These are phyloP conservation scores for Cinclus mexicanus DNA, from an alignment of 2,113 vertebrate species.

Conservation along the genomic window DNA sequence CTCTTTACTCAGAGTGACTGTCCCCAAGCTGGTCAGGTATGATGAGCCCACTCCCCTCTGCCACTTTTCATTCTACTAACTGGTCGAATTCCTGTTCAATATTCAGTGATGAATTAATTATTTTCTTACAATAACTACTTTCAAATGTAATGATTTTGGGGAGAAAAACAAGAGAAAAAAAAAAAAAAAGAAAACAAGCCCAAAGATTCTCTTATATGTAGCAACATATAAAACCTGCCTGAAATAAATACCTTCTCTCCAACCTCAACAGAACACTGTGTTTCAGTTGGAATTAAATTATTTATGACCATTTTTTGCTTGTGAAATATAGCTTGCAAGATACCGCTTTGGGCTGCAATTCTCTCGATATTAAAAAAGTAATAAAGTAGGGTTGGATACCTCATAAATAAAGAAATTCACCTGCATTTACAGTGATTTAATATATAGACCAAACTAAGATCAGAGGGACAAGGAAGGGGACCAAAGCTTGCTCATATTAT, in stretches of 20 bases:
- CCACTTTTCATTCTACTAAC: not conserved
- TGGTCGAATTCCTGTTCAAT: not conserved
- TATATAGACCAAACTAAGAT: not conserved
- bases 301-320: not conserved
- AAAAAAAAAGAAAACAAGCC: too few species aligned
- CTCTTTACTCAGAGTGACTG: not conserved
- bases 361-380: not conserved
- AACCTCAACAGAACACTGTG: not conserved
- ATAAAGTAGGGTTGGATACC: not conserved
- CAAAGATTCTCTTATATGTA: not conserved
- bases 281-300: constrained; percentile 23
- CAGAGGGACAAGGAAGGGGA: not conserved
- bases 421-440: not conserved
- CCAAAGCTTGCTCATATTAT: not conserved
- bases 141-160: not conserved
- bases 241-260: not conserved
- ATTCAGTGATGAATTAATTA: not conserved
- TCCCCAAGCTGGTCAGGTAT: not conserved
- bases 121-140: not conserved
- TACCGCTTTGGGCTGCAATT: not conserved
- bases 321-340: not conserved
- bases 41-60: not conserved
- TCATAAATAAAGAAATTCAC: constrained; percentile 17
- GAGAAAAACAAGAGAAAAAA: too few species aligned
- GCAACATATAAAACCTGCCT: not conserved